Evolutionary conservation across 2,888 invertebrate genomes (phyloP), one percentile per base, ranked within the genome.

Genomic region (Enchytraeus crypticus): DNA sequence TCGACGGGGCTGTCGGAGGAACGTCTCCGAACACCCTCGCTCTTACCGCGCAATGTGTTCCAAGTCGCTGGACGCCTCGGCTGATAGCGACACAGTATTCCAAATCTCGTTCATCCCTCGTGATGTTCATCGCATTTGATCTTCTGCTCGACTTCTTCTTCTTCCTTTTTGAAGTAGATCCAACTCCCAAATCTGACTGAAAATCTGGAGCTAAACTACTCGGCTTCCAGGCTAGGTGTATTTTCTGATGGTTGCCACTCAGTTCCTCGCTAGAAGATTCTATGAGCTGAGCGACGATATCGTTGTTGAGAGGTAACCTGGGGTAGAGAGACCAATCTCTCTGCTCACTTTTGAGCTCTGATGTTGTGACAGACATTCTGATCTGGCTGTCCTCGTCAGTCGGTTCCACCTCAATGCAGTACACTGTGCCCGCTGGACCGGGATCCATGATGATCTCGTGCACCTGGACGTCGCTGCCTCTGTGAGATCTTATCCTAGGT

Each of bases 21-120:
- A 47, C 18, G 53, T 75, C 79, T 3, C 80, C 80, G 47, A 72
- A 70, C 27, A 73, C 69, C 57, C 79, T 77, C 0, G 78, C 76
- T 64, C 80, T 71, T 1, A 83, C 82, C 26, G 80, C 80, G 71
- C 84, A 84, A 38, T 83, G 73, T 0, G 82, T 80, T 11, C 75
- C 72, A 21, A 72, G 43, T 70, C 81, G 82, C 66, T 80, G 79
- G 43, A 73, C 73, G 47, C 74, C 70, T 1, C 78, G 77, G 72
- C 81, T 84, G 38, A 83, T 77, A 21, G 82, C 80, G 26, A 84
- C 73, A 70, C 83, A 84, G 49, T 64, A 64, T 30, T 60, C 51
- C 23, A 64, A 54, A 1, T 62, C 55, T 2, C 65, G 63, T 0
- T 62, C 64, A 21, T 57, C 53, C 23, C 34, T 26, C 21, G 62